phyloP scores from a whole-genome alignment of 2,888 invertebrate genomes.

The Lathronympha strigana region DNA sequence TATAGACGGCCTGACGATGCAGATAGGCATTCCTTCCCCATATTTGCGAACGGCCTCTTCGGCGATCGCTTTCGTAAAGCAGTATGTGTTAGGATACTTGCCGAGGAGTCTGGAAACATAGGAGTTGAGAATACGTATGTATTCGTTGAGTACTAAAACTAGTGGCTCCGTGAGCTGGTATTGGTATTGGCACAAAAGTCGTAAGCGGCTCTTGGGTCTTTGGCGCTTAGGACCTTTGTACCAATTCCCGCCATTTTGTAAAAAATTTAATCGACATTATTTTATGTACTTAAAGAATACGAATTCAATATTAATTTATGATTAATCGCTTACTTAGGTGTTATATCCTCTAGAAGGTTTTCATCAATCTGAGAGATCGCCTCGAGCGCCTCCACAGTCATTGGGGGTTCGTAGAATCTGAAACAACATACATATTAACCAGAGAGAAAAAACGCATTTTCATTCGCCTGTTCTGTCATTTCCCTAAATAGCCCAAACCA shows the following conservation, averaged over 20 bases:
- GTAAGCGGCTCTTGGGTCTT: too few relatives aligned
- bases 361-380: constrained; percentile 71
- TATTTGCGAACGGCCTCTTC: constrained; percentile 89
- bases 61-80: constrained; percentile 95
- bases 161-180: too few relatives aligned
- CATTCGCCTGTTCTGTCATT: too few relatives aligned
- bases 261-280: too few relatives aligned
- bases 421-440: too few relatives aligned
- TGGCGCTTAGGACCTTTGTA: too few relatives aligned
- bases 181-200: too few relatives aligned
- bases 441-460: too few relatives aligned
- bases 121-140: neutral
- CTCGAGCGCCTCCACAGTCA: constrained; percentile 82
- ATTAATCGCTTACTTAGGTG: constrained; percentile 66
- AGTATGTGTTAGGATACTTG: constrained; percentile 94
- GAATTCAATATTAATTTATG: too few relatives aligned
- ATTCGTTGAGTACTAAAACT: too few relatives aligned
- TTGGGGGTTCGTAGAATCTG: constrained; percentile 86
- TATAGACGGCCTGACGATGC: constrained; percentile 93
- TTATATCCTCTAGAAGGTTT: constrained; percentile 61
- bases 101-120: constrained; percentile 83
- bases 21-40: constrained; percentile 89
- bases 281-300: neutral
- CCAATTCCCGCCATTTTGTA: too few relatives aligned
- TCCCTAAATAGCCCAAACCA: too few relatives aligned